Percentiles rank a stretch among this genome's conserved stretches.
Conservation (phyloP, 2,888 invertebrate species). For the Dicycla oo region DNA sequence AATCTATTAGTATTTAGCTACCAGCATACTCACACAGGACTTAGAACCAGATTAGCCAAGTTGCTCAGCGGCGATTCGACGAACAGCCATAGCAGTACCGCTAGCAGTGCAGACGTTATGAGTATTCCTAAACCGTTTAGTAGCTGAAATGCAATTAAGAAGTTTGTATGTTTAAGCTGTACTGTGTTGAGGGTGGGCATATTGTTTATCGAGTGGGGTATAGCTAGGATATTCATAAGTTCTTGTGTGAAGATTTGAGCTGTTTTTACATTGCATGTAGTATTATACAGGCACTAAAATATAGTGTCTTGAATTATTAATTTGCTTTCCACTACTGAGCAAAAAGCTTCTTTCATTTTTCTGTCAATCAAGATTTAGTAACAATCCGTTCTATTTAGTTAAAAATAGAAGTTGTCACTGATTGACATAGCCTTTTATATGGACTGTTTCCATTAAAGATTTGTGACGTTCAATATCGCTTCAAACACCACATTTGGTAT, state of each 20-base stretch:
- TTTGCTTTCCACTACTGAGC: no score
- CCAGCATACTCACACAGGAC: constrained; percentile 46
- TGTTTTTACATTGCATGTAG: no score
- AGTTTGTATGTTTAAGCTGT: constrained; percentile 47
- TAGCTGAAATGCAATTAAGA: constrained; percentile 56
- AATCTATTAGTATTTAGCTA: constrained; percentile 44
- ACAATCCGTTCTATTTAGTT: not conserved
- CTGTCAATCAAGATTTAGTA: no score
- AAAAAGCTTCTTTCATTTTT: not conserved
- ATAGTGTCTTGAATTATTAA: no score
- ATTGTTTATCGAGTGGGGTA: constrained; percentile 5
- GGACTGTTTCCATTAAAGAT: not conserved
- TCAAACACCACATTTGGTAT: not conserved
- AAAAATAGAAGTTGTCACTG: not conserved
- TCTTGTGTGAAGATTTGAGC: not conserved
- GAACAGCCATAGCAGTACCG: constrained; percentile 53
- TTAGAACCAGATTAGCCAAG: constrained; percentile 58
- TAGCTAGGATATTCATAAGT: not conserved
- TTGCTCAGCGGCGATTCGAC: constrained; percentile 56
- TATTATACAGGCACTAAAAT: no score
- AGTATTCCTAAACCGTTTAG: constrained; percentile 50
- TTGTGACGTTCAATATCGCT: no score
- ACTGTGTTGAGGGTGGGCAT: not conserved
- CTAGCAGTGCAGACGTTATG: constrained; percentile 25
- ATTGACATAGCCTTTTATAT: no score